These are phyloP conservation scores for Phania funesta DNA, from an alignment of 2,888 invertebrate species.

Conservation along the genomic window DNA sequence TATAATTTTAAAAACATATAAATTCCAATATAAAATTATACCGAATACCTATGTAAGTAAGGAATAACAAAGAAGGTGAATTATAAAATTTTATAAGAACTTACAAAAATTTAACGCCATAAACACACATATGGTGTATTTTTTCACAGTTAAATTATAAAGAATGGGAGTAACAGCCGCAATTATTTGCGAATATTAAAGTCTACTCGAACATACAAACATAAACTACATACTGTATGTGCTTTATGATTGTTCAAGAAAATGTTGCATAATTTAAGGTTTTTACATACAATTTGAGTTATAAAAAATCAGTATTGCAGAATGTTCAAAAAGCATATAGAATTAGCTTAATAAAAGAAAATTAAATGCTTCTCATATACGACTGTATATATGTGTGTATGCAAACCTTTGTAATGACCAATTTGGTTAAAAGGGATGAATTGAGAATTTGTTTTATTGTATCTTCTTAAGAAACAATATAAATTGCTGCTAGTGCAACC, in stretches of 20 bases:
- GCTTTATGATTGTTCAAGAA: background rate
- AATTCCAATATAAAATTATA: slow-evolving; percentile 57
- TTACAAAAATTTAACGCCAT: slow-evolving; percentile 36
- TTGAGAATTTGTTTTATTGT: slow-evolving; percentile 12
- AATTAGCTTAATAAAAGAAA: background rate
- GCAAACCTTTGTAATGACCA: slow-evolving; percentile 38
- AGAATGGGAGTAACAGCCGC: background rate
- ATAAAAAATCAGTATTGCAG: background rate
- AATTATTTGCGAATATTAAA: slow-evolving; percentile 20
- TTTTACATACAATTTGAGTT: background rate
- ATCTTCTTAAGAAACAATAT: background rate
- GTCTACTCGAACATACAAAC: background rate
- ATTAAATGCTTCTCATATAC: background rate
- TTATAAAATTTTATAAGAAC: slow-evolving; percentile 53
- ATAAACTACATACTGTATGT: background rate
- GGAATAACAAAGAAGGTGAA: slow-evolving; percentile 53
- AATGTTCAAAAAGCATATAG: background rate
- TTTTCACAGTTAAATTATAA: background rate
- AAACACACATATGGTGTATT: slow-evolving; percentile 67
- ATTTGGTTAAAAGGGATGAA: slow-evolving; percentile 32
- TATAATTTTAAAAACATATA: slow-evolving; percentile 29
- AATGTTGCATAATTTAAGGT: slow-evolving; percentile 27
- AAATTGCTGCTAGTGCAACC: slow-evolving; percentile 6
- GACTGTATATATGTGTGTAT: too few species aligned
- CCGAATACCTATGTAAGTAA: background rate